A percentile compares a stretch with the other conserved stretches of the same genome.
Evolutionary conservation across 2,888 invertebrate genomes (phyloP).

Genomic region (Chrysopilus asiliformis): DNA sequence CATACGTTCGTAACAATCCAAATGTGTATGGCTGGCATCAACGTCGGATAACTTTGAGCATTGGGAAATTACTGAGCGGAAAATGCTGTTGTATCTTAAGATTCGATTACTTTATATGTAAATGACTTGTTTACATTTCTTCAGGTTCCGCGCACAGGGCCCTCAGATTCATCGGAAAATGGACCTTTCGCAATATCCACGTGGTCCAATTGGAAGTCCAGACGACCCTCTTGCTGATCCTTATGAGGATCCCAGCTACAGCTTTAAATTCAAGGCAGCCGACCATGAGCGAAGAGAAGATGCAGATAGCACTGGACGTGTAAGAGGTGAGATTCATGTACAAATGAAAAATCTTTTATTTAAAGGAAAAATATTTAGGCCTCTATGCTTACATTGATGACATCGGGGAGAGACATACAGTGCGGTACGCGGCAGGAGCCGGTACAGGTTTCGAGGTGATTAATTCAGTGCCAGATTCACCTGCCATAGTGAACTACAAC

Average conservation of each 20-base stretch:
- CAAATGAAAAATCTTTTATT: not conserved
- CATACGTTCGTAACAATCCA: no score
- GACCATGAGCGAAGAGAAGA: conserved; percentile 55
- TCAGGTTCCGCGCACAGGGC: conserved; percentile 59
- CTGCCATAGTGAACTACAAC: conserved; percentile 47
- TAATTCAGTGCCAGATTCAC: conserved; percentile 52
- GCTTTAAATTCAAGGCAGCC: conserved; percentile 51
- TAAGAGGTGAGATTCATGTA: conserved; percentile 46
- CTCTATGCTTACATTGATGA: conserved; percentile 61
- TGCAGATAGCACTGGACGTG: conserved; percentile 46
- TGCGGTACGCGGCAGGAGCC: conserved; percentile 61
- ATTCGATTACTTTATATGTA: not conserved
- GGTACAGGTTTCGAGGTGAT: conserved; percentile 64
- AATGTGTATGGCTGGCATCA: no score
- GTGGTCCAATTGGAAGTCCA: conserved; percentile 50
- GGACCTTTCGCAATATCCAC: conserved; percentile 52
- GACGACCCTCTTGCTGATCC: conserved; percentile 65
- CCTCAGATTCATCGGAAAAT: conserved; percentile 58
- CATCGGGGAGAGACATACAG: conserved; percentile 60
- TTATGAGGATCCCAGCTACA: conserved; percentile 63
- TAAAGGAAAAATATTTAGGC: no score
- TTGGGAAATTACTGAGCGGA: not conserved
- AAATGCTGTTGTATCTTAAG: no score
- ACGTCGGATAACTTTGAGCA: conserved; percentile 1
- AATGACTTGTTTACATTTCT: conserved; percentile 3